Conservation (phyloP, 2,113 vertebrate genomes). For the Hippoglossus stenolepis region DNA sequence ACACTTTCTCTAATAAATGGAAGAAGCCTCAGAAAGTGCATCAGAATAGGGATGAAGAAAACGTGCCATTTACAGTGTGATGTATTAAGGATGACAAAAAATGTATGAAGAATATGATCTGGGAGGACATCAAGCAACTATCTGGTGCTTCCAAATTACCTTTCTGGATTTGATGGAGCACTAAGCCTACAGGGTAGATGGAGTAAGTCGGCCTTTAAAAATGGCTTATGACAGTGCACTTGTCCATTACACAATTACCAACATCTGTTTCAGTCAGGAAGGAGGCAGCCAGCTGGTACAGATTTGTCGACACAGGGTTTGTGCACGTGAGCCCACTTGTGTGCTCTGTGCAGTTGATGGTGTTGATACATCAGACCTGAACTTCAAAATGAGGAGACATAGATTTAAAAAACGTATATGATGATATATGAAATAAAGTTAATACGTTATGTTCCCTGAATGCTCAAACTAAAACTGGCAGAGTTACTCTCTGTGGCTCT, state of each 20-base stretch:
- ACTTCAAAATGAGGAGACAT: no score
- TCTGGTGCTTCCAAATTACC: background rate
- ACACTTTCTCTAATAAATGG: no score
- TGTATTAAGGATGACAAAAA: background rate
- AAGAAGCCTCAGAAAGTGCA: no score
- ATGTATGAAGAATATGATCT: background rate
- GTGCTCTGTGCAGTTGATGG: background rate
- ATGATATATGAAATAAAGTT: no score
- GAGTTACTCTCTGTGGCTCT: no score
- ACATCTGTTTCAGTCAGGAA: slow-evolving; percentile 58
- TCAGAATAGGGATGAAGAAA: no score
- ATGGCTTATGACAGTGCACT: slow-evolving; percentile 54
- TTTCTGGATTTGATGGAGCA: background rate
- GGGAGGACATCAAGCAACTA: background rate
- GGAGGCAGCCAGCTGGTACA: slow-evolving; percentile 51
- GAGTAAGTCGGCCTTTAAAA: slow-evolving; percentile 52
- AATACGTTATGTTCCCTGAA: no score
- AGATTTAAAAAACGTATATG: no score
- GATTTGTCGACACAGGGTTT: slow-evolving; percentile 22
- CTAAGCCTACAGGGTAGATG: slow-evolving; percentile 35
- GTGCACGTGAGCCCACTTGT: slow-evolving; percentile 8
- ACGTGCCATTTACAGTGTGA: background rate
- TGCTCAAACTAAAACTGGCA: no score
- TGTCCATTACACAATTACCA: slow-evolving; percentile 48
- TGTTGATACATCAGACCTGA: background rate